A percentile compares a stretch with the other conserved stretches of the same genome.
These are phyloP conservation scores for Penaeus vannamei DNA, from an alignment of 1,140 invertebrate genomes.

Conservation along the genomic window DNA sequence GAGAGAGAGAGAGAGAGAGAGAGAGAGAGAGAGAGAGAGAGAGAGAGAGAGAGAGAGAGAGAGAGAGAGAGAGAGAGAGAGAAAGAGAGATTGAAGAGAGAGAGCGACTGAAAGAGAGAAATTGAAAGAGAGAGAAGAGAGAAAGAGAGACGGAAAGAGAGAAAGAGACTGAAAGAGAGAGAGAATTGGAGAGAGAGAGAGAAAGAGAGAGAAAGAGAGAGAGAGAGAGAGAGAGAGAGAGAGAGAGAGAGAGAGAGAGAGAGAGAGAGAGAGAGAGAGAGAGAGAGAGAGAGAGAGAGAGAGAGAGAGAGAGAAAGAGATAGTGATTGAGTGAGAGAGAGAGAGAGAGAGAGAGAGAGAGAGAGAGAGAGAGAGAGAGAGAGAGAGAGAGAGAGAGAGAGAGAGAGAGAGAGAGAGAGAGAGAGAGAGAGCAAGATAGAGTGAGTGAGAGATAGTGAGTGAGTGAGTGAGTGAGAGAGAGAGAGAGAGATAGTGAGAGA, in stretches of 20 bases:
- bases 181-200: conserved; percentile 6
- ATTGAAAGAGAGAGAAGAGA: background rate
- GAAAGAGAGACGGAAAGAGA: background rate
- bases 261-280: background rate
- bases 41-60: background rate
- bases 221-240: background rate
- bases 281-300: background rate
- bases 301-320: conserved; percentile 1
- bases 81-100: background rate
- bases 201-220: background rate
- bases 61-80: conserved; percentile 13
- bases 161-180: background rate
- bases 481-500: background rate
- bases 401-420: background rate
- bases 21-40: conserved; percentile 3
- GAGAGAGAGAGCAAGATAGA: background rate
- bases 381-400: background rate
- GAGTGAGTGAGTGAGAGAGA: background rate
- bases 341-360: background rate
- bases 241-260: background rate
- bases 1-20: background rate
- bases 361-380: background rate
- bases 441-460: background rate
- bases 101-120: background rate
- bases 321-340: background rate